Conservation (phyloP, 2,888 invertebrate genomes). For the Diogma glabrata region DNA sequence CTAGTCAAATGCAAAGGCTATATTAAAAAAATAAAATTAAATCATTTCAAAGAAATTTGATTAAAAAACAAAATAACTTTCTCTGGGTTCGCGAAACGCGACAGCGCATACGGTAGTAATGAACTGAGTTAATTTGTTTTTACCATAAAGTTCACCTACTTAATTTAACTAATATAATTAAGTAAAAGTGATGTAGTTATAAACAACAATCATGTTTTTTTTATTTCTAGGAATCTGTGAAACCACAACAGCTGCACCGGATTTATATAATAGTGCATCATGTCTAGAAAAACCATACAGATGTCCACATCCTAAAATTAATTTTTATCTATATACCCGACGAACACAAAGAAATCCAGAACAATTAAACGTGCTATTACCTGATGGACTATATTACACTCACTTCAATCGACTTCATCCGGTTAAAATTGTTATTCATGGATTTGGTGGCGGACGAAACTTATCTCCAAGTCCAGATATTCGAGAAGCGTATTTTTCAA, state of each 20-base stretch:
- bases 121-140: too few species aligned
- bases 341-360: constrained; percentile 64
- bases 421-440: constrained; percentile 82
- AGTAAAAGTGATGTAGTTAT: too few species aligned
- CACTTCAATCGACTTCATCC: constrained; percentile 66
- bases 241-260: constrained; percentile 26
- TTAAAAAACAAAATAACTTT: too few species aligned
- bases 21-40: too few species aligned
- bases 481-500: constrained; percentile 67
- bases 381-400: constrained; percentile 58
- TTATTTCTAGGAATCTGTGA: background rate
- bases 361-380: constrained; percentile 54
- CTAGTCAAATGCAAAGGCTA: too few species aligned
- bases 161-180: too few species aligned
- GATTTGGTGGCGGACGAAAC: constrained; percentile 77
- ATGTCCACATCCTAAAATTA: constrained; percentile 74
- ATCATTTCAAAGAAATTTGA: too few species aligned
- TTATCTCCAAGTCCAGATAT: constrained; percentile 75
- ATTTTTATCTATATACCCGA: constrained; percentile 72
- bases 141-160: too few species aligned
- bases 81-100: too few species aligned
- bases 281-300: constrained; percentile 68
- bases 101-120: too few species aligned
- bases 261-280: constrained; percentile 66
- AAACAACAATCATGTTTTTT: too few species aligned